Evolutionary conservation across 2,113 vertebrate genomes (phyloP), one percentile per base, ranked within the genome.

Genomic region (Pogonocichla stellata): DNA sequence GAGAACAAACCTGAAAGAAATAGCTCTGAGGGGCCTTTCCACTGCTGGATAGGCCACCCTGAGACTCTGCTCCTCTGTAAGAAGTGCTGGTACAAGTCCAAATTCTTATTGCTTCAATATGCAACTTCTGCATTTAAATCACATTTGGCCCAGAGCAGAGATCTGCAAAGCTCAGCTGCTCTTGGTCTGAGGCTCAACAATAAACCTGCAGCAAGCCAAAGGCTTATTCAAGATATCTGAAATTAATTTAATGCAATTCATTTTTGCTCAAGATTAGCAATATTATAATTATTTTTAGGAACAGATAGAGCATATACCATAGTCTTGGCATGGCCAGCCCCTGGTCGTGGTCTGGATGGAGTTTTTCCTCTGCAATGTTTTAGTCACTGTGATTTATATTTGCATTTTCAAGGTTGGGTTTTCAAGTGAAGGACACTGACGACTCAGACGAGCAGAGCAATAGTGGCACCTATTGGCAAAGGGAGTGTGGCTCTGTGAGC

Each of bases 381-480:
- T 8, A 47, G 45, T 22, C 12, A 1, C 38, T 4, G 24, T 25
- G 72, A n/a, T 43, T 53, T 16, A 62, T 33, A 20, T 90, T 67
- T 48, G 67, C 6, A 14, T 54, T 56, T 20, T 61, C 88, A 87
- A 83, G 85, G 93, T 48, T 83, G 74, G 51, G 19, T 70, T 90
- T 85, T 38, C 57, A 25, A 3, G 42, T 14, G 62, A 85, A 93
- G 79, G 75, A 5, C 92, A 12, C 0, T 1, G 74, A 15, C 0
- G 5, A 10, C 25, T 69, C 50, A 33, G 83, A 14, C 1, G 1
- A 4, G 79, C 8, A 54, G 82, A 88, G 82, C 91, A 96, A 92
- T 74, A 90, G 82, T 94, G 94, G 85, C 96, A 93, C 77, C 94
- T 95, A 74, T n/a, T 86, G 94, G 79, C 72, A 74, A 70, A 86